Percentiles rank a stretch among this genome's conserved stretches.
These are phyloP conservation scores for mouse (Mus musculus) DNA, from an alignment of 2,113 vertebrate genomes.

Conservation along the genomic window GRCm39 chr3:34695001-34695500, in stretches of 20 bases:
- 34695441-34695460: background rate
- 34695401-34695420: background rate
- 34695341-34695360: background rate
- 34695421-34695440: background rate
- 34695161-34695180: slow-evolving; percentile 49
- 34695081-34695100: slow-evolving; percentile 66
- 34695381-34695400: background rate
- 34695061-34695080: slow-evolving; percentile 75
- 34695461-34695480: background rate
- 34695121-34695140: slow-evolving; percentile 61
- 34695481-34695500: slow-evolving; percentile 24
- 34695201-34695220: slow-evolving; percentile 25
- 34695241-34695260: background rate
- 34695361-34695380: background rate
- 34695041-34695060: slow-evolving; percentile 88
- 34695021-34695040: slow-evolving; percentile 74
- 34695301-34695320: slow-evolving; percentile 12
- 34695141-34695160: slow-evolving; percentile 35
- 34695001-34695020: slow-evolving; percentile 82
- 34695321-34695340: background rate
- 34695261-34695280: background rate
- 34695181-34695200: slow-evolving; percentile 52
- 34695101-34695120: slow-evolving; percentile 59
- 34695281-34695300: no score
- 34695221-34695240: slow-evolving; percentile 11